Base-by-base conservation (phyloP, 1,140 invertebrate species). In the Nomia melanderi region DNA sequence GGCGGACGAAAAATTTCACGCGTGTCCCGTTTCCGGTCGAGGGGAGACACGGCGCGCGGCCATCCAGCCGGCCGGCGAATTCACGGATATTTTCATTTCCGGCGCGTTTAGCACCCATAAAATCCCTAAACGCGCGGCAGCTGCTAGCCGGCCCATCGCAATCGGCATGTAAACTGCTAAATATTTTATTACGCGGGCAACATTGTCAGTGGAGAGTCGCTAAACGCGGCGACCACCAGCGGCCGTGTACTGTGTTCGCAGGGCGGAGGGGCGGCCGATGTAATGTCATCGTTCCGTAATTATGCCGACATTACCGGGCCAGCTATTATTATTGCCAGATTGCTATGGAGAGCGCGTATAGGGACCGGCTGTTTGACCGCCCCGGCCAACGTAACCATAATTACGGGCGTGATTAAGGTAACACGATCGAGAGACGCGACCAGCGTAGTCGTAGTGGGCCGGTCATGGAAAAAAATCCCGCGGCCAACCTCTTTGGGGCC, bases 231-330 rank as follows among this genome's bases (percentile, higher is more conserved):
- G 57, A 60, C 27, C 14, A 2, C 27, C 25, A 31, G 33, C n/a
- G 47, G 39, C 20, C 20, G 54, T 39, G 23, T 39, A 60, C 56
- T 39, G 39, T 62, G 56, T 29, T 39, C 73, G 23, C 29, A 29
- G 73, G 47, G 47, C 2, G 47, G 17, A 6, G 5, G 44, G 20
- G 11, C 41, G 39, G 44, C 23, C 29, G n/a, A 60, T 41, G 54
- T 76, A 76, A 76, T 69, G 64, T 69, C 73, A 76, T 69, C 64
- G 39, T 76, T 50, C 29, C 39, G 64, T 69, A 69, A 70, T 77
- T 77, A 70, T 59, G 56, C 25, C 8, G 25, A 56, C 25, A 70
- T 77, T 69, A 70, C 74, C 39, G 33, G 33, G 4, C 53, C 66
- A 41, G 29, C 74, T 12, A 62, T 77, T 70, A 60, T 77, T 77